phyloP scores from a whole-genome alignment of 2,797 vertebrate genomes.

The Cuniculus paca region DNA sequence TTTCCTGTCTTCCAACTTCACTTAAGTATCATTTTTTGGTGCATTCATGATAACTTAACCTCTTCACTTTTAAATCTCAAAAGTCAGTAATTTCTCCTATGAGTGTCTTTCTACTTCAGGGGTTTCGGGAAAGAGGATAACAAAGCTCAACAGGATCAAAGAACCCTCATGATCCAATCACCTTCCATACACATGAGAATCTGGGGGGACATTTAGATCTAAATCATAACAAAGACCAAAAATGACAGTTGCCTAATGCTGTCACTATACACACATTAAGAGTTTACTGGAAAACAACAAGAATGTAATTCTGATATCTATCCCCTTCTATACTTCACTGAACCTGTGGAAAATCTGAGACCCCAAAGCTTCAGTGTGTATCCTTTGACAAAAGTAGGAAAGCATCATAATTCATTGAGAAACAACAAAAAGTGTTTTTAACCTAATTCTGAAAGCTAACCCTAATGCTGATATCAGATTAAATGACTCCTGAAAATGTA shows the following conservation, averaged over 20 bases:
- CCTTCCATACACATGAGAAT: neutral
- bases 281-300: neutral
- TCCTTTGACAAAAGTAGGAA: neutral
- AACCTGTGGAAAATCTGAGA: neutral
- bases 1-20: conserved; percentile 8
- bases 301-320: neutral
- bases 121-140: conserved; percentile 20
- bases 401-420: neutral
- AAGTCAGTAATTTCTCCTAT: neutral
- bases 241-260: neutral
- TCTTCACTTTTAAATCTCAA: neutral
- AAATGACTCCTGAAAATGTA: neutral
- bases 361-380: neutral
- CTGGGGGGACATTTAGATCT: neutral
- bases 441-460: neutral
- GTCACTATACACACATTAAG: neutral
- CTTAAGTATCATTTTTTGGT: conserved; percentile 2
- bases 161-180: neutral
- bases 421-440: neutral
- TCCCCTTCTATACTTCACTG: neutral
- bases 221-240: neutral
- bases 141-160: conserved; percentile 14
- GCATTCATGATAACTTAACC: neutral
- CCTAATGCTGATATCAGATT: neutral
- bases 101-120: neutral